These are phyloP conservation scores for Drosophila mayri DNA, from an alignment of 1,140 invertebrate genomes.

Conservation along the genomic window DNA sequence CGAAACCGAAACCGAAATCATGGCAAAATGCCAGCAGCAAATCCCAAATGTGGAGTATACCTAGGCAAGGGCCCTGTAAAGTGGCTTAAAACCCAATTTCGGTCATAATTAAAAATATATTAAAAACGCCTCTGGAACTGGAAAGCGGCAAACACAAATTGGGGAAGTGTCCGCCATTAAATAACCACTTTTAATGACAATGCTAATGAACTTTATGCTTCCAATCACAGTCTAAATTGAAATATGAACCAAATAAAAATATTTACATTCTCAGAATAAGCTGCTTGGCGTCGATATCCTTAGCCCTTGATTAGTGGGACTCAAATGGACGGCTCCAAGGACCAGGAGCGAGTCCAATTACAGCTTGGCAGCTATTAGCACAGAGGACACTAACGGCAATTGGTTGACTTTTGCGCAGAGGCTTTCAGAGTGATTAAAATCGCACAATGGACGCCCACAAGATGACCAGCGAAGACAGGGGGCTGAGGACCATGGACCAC, in stretches of 20 bases:
- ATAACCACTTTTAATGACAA: conserved; percentile 1
- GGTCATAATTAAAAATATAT: conserved; percentile 61
- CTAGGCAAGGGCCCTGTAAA: background rate
- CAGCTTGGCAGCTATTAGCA: conserved; percentile 53
- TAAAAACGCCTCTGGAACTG: background rate
- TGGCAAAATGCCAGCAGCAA: conserved; percentile 59
- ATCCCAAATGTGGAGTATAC: conserved; percentile 30
- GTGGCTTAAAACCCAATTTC: conserved; percentile 35
- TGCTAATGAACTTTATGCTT: background rate
- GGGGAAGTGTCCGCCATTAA: background rate
- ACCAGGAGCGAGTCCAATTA: conserved; percentile 20
- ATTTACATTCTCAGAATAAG: background rate
- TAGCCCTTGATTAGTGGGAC: background rate
- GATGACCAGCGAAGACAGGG: conserved; percentile 52
- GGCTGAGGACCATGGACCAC: conserved; percentile 2
- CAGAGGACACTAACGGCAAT: conserved; percentile 52
- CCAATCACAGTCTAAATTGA: background rate
- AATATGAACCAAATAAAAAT: background rate
- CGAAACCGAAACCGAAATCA: conserved; percentile 31
- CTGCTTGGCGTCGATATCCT: background rate
- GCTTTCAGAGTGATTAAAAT: conserved; percentile 79
- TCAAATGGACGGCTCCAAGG: conserved; percentile 2
- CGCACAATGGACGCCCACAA: conserved; percentile 64
- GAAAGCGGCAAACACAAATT: background rate
- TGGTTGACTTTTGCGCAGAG: conserved; percentile 64